Percentiles rank a stretch among this genome's conserved stretches.
Conservation (phyloP, 2,888 invertebrate species). For the Spilarctia lutea region DNA sequence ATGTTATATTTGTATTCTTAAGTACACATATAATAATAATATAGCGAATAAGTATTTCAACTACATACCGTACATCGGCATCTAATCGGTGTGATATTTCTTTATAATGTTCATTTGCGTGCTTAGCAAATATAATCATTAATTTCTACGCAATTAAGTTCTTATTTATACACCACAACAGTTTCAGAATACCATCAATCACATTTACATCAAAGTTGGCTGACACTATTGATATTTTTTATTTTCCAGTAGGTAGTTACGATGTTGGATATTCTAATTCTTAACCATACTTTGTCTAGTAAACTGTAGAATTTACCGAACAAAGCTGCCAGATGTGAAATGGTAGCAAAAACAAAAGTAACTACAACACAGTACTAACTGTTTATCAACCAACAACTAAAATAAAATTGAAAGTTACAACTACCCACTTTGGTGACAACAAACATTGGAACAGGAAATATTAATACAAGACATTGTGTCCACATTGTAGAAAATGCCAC, state of each 20-base stretch:
- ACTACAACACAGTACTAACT: constrained; percentile 38
- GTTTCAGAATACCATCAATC: neutral
- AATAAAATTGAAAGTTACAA: constrained; percentile 17
- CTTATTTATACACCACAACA: neutral
- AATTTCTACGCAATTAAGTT: neutral
- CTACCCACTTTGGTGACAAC: constrained; percentile 22
- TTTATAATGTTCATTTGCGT: neutral
- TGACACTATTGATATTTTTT: neutral
- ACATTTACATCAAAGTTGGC: neutral
- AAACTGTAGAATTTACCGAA: constrained; percentile 23
- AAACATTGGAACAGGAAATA: neutral
- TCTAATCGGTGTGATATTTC: neutral
- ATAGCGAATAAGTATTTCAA: neutral
- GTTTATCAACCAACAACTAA: constrained; percentile 25
- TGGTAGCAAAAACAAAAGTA: constrained; percentile 16
- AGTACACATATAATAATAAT: neutral
- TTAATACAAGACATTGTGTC: neutral
- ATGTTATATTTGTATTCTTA: neutral
- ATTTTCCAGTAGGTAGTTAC: neutral
- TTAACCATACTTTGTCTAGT: constrained; percentile 19
- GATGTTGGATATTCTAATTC: neutral
- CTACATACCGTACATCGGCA: neutral
- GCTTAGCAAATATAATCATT: neutral
- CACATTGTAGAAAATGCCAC: constrained; percentile 7
- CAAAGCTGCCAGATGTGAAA: constrained; percentile 19